Percentiles rank a stretch among this genome's conserved stretches.
phyloP scores from a whole-genome alignment of 2,888 invertebrate species.

The Tenthredo notha region DNA sequence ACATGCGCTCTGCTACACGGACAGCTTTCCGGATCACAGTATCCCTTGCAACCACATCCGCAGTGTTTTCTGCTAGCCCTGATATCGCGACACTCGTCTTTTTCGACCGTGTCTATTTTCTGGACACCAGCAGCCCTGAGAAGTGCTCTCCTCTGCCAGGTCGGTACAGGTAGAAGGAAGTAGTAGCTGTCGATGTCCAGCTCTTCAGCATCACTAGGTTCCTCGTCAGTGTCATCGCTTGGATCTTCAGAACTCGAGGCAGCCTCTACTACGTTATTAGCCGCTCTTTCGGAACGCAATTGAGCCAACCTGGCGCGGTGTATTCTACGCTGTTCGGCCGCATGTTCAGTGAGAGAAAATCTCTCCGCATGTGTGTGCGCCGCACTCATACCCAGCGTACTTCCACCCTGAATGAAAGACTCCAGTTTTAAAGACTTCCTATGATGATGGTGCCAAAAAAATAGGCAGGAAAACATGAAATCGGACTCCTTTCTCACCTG shows the following conservation, averaged over 20 bases:
- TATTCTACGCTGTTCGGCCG: slow-evolving; percentile 91
- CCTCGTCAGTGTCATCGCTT: slow-evolving; percentile 90
- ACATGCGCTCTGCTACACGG: slow-evolving; percentile 97
- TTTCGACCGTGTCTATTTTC: slow-evolving; percentile 95
- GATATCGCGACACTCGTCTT: slow-evolving; percentile 96
- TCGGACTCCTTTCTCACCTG: slow-evolving; percentile 82
- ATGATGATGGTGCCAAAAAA: background rate
- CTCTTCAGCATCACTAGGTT: slow-evolving; percentile 90
- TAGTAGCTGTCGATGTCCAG: slow-evolving; percentile 94
- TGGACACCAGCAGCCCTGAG: slow-evolving; percentile 95
- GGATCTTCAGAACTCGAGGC: slow-evolving; percentile 89
- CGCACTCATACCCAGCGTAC: slow-evolving; percentile 94
- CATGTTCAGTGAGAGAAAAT: slow-evolving; percentile 93
- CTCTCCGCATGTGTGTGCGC: slow-evolving; percentile 85
- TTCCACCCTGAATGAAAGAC: slow-evolving; percentile 72
- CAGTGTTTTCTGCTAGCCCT: slow-evolving; percentile 95
- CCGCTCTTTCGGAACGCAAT: slow-evolving; percentile 85
- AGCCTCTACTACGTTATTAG: slow-evolving; percentile 77
- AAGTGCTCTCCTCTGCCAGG: slow-evolving; percentile 92
- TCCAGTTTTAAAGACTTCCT: background rate
- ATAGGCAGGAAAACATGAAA: background rate
- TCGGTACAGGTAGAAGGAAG: slow-evolving; percentile 95
- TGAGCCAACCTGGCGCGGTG: slow-evolving; percentile 90
- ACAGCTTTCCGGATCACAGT: slow-evolving; percentile 97
- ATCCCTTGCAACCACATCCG: slow-evolving; percentile 95